A percentile compares a stretch with the other conserved stretches of the same genome.
Conservation (phyloP, 2,888 invertebrate species). For the Plagodis pulveraria region DNA sequence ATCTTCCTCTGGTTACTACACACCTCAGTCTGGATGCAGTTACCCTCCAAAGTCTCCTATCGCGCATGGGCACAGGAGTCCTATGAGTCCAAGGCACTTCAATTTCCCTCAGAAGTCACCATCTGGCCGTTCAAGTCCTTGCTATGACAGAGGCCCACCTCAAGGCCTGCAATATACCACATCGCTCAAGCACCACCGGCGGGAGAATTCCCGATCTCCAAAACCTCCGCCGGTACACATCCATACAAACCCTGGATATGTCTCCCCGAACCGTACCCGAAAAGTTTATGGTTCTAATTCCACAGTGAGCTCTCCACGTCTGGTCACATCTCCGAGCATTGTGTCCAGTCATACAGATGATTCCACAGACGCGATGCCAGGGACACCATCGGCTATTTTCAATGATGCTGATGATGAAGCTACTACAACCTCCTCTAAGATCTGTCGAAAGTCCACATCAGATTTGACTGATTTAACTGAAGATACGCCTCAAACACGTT, state of each 20-base stretch:
- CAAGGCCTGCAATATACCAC: constrained; percentile 69
- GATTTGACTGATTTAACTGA: constrained; percentile 88
- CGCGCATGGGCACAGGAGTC: constrained; percentile 84
- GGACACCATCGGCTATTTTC: constrained; percentile 69
- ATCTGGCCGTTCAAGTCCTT: constrained; percentile 75
- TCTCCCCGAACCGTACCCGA: constrained; percentile 77
- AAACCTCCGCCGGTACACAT: constrained; percentile 85
- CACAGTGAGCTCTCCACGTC: constrained; percentile 73
- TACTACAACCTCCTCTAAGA: constrained; percentile 73
- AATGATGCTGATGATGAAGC: constrained; percentile 78
- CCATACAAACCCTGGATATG: constrained; percentile 86
- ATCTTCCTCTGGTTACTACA: constrained; percentile 83
- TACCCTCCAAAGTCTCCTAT: constrained; percentile 80
- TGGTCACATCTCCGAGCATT: constrained; percentile 77
- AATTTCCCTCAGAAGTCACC: constrained; percentile 82
- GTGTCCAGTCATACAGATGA: constrained; percentile 80
- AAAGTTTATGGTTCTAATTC: constrained; percentile 76
- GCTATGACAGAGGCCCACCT: constrained; percentile 57
- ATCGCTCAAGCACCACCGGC: constrained; percentile 71
- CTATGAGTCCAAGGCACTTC: constrained; percentile 85
- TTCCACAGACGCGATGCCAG: constrained; percentile 72
- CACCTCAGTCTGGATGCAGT: constrained; percentile 81
- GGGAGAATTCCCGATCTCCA: constrained; percentile 76
- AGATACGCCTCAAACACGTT: constrained; percentile 85
- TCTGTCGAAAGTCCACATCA: constrained; percentile 91